These are phyloP conservation scores for Sciurus niger DNA, from an alignment of 2,113 vertebrate genomes.

Conservation along the genomic window DNA sequence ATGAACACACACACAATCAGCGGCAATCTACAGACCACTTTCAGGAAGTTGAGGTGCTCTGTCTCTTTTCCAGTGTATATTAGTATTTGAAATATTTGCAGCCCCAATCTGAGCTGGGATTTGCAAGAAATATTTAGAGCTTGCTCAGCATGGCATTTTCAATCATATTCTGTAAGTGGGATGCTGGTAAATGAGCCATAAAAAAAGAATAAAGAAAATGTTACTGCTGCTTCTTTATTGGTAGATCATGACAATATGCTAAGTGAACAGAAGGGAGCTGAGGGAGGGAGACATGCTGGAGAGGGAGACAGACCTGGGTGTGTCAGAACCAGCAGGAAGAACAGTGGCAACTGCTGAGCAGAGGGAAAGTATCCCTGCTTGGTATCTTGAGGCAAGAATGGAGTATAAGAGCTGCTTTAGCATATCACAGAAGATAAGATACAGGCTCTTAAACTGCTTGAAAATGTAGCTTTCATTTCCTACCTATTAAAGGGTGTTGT, in stretches of 20 bases:
- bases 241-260: not conserved
- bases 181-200: constrained; percentile 60
- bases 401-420: not conserved
- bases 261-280: not conserved
- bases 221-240: not conserved
- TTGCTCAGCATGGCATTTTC: constrained; percentile 71
- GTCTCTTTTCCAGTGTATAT: constrained; percentile 18
- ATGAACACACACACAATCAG: not conserved
- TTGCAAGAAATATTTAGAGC: constrained; percentile 76
- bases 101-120: constrained; percentile 46
- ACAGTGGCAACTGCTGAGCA: accelerated
- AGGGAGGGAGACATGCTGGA: not conserved
- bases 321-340: not conserved
- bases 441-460: not conserved
- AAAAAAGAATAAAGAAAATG: constrained; percentile 61
- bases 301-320: not conserved
- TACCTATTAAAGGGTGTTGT: not conserved
- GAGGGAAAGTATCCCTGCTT: not conserved
- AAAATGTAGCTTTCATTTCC: not conserved
- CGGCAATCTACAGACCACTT: not conserved
- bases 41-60: not conserved
- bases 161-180: constrained; percentile 66
- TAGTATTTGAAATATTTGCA: constrained; percentile 55
- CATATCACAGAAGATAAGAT: not conserved
- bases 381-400: not conserved